Evolutionary conservation across 2,888 invertebrate species (phyloP), one percentile per base, ranked within the genome.

Genomic region (Neria commutata): DNA sequence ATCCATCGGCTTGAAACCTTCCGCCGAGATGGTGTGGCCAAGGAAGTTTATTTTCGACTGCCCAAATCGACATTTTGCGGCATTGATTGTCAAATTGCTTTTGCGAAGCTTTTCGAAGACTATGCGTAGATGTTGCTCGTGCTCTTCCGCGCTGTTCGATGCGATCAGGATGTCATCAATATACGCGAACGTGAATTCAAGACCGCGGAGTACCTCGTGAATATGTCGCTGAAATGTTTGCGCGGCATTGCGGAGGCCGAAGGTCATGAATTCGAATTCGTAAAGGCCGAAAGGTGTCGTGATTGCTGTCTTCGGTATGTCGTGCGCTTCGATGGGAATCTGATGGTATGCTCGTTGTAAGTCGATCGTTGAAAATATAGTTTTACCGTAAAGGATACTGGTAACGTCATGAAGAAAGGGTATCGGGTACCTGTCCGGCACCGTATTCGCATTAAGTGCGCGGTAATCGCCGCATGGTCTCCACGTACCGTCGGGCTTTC

Each of bases 391-490:
- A 2, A 63, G 51, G 6, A 48, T 59, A 23, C 40, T 53, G 3
- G 53, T 23, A 16, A 61, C 60, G 46, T 79, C 76, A 6, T 75
- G 70, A 2, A 80, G 67, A 26, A 74, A 70, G 0, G 74, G 67
- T 2, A 77, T 61, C 0, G 79, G 78, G 56, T 78, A 79, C 3
- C 71, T 50, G 61, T 81, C 78, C 0, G 77, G 74, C 1, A 72
- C 55, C 0, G 78, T 81, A 1, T 52, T 51, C 0, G 63, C 54
- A 47, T 78, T 80, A 0, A 79, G 58, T 1, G 21, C 29, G 0
- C 76, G 61, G 47, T 73, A 77, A 40, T 79, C 74, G 0, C n/a
- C n/a, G n/a, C n/a, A n/a, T 0, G 74, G 69, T 11, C 77, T 46
- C 75, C 74, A 76, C 2, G 57, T 54, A 1, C 63, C 64, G 8